Conservation (phyloP, 1,140 invertebrate species). For the Leptinotarsa lineolata region DNA sequence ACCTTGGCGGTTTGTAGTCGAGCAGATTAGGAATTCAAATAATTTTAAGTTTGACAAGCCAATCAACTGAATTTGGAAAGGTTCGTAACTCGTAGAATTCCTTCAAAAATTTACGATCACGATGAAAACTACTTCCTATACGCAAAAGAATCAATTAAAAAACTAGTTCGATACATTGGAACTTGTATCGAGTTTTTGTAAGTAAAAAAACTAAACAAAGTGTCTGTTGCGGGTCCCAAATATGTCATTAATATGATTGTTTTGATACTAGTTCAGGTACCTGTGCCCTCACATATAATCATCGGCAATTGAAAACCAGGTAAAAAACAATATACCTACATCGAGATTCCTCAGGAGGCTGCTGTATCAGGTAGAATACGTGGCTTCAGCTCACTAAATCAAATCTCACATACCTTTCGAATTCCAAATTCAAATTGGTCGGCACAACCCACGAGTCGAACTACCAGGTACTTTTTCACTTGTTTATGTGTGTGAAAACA, state of each 20-base stretch:
- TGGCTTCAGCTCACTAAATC: slow-evolving; percentile 36
- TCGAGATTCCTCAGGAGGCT: slow-evolving; percentile 6
- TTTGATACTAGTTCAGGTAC: slow-evolving; percentile 4
- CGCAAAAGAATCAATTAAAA: not conserved
- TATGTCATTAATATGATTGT: slow-evolving; percentile 11
- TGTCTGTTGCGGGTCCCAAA: not conserved
- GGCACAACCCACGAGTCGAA: slow-evolving; percentile 32
- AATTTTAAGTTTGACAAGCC: not conserved
- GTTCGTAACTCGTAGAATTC: not conserved
- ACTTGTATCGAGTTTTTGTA: not conserved
- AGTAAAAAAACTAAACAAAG: too few species aligned
- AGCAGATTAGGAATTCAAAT: not conserved
- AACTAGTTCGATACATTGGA: not conserved
- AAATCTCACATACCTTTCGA: slow-evolving; percentile 29
- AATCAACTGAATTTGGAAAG: slow-evolving; percentile 1
- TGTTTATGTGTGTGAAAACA: slow-evolving; percentile 24
- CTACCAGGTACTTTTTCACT: slow-evolving; percentile 33
- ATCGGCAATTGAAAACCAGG: slow-evolving; percentile 26
- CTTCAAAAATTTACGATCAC: not conserved
- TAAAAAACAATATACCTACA: slow-evolving; percentile 34
- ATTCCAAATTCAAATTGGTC: slow-evolving; percentile 34
- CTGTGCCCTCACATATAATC: slow-evolving; percentile 1
- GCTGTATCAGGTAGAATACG: slow-evolving; percentile 35
- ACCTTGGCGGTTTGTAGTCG: not conserved
- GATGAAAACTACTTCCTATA: not conserved